phyloP scores from a whole-genome alignment of 1,140 invertebrate genomes.

The Drosophila nebulosa region DNA sequence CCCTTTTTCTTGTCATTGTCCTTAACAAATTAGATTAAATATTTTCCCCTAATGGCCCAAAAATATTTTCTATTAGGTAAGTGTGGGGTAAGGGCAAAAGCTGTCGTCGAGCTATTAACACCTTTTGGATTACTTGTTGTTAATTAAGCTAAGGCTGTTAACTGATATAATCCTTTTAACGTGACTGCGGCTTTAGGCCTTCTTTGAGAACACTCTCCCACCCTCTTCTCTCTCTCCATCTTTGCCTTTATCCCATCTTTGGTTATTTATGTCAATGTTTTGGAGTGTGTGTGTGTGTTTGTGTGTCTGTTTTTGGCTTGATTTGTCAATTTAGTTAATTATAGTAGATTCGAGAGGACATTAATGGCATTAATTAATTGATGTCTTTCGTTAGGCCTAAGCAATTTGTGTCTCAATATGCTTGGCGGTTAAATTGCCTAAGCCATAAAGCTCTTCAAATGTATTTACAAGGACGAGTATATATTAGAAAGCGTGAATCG shows the following conservation, averaged over 20 bases:
- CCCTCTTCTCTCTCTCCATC: not conserved
- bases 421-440: not conserved
- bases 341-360: conserved; percentile 43
- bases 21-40: conserved; percentile 58
- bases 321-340: conserved; percentile 72
- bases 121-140: conserved; percentile 48
- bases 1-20: conserved; percentile 9
- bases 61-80: conserved; percentile 22
- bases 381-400: conserved; percentile 46
- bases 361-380: conserved; percentile 71
- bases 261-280: not conserved
- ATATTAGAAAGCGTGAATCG: too few species aligned
- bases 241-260: not conserved
- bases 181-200: conserved; percentile 17
- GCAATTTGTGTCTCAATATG: conserved; percentile 34
- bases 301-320: conserved; percentile 32
- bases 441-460: not conserved
- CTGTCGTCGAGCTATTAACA: conserved; percentile 58
- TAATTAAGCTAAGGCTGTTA: conserved; percentile 62
- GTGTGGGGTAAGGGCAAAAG: conserved; percentile 20
- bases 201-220: not conserved
- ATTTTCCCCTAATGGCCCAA: conserved; percentile 20
- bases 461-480: too few species aligned
- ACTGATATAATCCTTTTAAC: conserved; percentile 43
- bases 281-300: not conserved